phyloP scores from a whole-genome alignment of 2,888 invertebrate species.

The Callinectes sapidus region DNA sequence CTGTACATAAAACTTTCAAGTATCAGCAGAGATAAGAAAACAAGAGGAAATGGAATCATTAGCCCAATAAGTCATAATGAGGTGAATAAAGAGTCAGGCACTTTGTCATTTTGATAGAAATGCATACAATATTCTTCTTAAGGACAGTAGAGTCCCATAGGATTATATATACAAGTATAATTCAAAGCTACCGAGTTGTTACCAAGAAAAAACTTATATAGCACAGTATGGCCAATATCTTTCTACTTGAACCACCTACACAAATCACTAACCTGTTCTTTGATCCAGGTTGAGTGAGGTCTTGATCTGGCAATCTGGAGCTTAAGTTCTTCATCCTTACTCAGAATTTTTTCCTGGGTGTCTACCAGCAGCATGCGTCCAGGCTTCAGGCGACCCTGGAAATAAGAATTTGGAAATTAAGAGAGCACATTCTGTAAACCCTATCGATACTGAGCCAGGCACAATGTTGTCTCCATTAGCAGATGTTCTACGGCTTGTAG shows the following conservation, averaged over 20 bases:
- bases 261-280: slow-evolving; percentile 81
- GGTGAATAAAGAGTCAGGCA: background rate
- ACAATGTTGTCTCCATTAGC: slow-evolving; percentile 37
- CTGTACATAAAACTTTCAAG: background rate
- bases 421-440: background rate
- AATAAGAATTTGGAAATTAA: slow-evolving; percentile 6
- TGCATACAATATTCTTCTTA: background rate
- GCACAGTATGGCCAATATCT: background rate
- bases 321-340: slow-evolving; percentile 95
- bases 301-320: slow-evolving; percentile 89
- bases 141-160: background rate
- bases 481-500: background rate
- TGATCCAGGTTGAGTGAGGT: slow-evolving; percentile 93
- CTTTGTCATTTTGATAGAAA: background rate
- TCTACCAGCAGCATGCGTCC: slow-evolving; percentile 99
- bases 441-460: slow-evolving; percentile 56
- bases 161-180: background rate
- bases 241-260: background rate
- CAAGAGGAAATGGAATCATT: background rate
- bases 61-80: background rate
- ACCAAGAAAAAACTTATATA: background rate
- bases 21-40: background rate
- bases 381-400: slow-evolving; percentile 96
- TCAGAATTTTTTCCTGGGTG: slow-evolving; percentile 89
- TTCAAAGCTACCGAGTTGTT: background rate